These are phyloP conservation scores for Disparrhopalites patrizii DNA, from an alignment of 2,888 invertebrate species.

Conservation along the genomic window DNA sequence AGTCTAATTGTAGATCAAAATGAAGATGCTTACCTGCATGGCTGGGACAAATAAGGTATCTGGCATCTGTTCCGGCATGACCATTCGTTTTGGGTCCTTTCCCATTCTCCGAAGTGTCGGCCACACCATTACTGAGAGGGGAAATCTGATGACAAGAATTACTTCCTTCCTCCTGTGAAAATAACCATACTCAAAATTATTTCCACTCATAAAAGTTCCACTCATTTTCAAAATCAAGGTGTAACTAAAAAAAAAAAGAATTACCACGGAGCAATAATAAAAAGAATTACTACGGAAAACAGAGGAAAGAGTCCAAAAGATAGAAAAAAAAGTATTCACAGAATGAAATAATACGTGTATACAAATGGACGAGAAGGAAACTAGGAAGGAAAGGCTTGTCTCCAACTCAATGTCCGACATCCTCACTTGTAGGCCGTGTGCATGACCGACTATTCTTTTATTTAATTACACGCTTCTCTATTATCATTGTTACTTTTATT, in stretches of 20 bases:
- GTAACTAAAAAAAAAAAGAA: background rate
- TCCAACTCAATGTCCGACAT: background rate
- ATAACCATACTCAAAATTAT: background rate
- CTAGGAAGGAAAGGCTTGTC: background rate
- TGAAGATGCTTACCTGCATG: conserved; percentile 50
- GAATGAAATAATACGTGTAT: too few relatives aligned
- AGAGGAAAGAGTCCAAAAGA: too few relatives aligned
- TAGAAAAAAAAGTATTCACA: too few relatives aligned
- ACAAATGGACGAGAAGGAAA: too few relatives aligned
- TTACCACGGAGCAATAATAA: background rate
- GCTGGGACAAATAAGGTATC: conserved; percentile 49
- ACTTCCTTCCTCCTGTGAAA: conserved; percentile 37
- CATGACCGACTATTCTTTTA: too few relatives aligned
- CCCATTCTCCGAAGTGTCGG: conserved; percentile 17
- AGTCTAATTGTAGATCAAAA: too few relatives aligned
- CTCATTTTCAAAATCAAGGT: background rate
- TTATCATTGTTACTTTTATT: background rate
- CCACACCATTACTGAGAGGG: conserved; percentile 37
- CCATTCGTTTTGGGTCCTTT: conserved; percentile 29
- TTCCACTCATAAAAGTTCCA: too few relatives aligned
- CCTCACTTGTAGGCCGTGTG: background rate
- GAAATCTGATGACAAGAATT: conserved; percentile 44
- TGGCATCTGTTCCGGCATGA: conserved; percentile 30
- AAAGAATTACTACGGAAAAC: background rate
- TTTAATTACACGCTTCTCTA: conserved; percentile 6